These are phyloP conservation scores for Ophion ventricosus DNA, from an alignment of 2,888 invertebrate species.

Conservation along the genomic window DNA sequence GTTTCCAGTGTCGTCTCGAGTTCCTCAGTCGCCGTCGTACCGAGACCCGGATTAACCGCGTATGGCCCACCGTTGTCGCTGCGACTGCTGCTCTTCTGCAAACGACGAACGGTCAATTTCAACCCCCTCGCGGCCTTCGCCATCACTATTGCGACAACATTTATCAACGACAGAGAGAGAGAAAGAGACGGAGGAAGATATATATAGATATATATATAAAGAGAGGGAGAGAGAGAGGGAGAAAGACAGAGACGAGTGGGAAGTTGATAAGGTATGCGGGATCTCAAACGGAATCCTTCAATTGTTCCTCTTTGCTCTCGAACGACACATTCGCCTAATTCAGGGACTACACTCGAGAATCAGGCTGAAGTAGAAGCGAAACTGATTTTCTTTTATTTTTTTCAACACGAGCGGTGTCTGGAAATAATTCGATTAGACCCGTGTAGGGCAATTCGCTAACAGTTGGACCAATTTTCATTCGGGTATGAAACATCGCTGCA, in stretches of 20 bases:
- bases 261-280: conserved; percentile 5
- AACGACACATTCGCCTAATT: conserved; percentile 7
- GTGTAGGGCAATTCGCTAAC: no score
- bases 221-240: background rate
- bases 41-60: conserved; percentile 48
- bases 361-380: background rate
- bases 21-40: conserved; percentile 46
- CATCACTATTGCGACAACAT: background rate
- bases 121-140: no score
- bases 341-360: background rate
- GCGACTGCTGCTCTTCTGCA: conserved; percentile 77
- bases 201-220: no score
- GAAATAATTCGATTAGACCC: background rate
- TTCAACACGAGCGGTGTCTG: background rate
- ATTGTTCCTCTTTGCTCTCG: conserved; percentile 36
- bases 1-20: conserved; percentile 54
- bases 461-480: no score
- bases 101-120: conserved; percentile 65
- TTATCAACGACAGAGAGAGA: conserved; percentile 7
- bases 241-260: conserved; percentile 5
- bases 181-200: background rate
- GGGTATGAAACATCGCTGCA: no score
- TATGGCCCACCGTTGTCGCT: conserved; percentile 76
- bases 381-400: background rate
- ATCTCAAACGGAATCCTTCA: conserved; percentile 33